Conservation (phyloP, 1,140 invertebrate genomes). For the Drosophila pectinifera region DNA sequence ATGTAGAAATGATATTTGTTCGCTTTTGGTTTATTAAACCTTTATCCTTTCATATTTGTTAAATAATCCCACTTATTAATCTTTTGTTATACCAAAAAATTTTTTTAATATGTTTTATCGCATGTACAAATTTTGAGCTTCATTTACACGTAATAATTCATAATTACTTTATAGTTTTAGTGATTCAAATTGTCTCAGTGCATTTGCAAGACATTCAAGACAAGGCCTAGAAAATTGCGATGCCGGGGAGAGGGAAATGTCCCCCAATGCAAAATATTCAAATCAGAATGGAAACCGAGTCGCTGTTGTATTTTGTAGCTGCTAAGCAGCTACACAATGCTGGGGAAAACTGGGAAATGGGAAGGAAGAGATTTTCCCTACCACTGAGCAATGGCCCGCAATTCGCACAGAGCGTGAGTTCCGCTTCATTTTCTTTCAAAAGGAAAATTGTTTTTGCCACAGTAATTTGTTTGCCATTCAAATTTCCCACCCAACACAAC, state of each 20-base stretch:
- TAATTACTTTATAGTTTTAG: neutral
- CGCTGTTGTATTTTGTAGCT: constrained; percentile 33
- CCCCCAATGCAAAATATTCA: constrained; percentile 51
- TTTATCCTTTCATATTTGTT: too few species aligned
- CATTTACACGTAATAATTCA: neutral
- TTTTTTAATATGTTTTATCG: neutral
- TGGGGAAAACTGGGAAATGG: constrained; percentile 61
- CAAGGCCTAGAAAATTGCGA: constrained; percentile 50
- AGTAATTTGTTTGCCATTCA: constrained; percentile 77
- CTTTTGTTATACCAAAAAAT: neutral
- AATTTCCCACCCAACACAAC: constrained; percentile 45
- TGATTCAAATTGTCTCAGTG: constrained; percentile 3
- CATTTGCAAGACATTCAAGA: constrained; percentile 36
- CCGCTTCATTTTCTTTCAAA: constrained; percentile 63
- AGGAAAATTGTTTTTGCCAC: constrained; percentile 73
- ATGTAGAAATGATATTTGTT: too few species aligned
- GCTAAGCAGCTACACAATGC: constrained; percentile 76
- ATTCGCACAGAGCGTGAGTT: constrained; percentile 25
- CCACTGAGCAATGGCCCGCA: constrained; percentile 37
- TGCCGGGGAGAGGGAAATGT: constrained; percentile 2
- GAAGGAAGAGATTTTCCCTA: constrained; percentile 64
- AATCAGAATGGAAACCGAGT: constrained; percentile 23
- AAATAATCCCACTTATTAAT: too few species aligned
- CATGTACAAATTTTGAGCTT: neutral
- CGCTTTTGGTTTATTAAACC: too few species aligned